Conservation (phyloP, 2,888 invertebrate species). For the Xanthia togata region DNA sequence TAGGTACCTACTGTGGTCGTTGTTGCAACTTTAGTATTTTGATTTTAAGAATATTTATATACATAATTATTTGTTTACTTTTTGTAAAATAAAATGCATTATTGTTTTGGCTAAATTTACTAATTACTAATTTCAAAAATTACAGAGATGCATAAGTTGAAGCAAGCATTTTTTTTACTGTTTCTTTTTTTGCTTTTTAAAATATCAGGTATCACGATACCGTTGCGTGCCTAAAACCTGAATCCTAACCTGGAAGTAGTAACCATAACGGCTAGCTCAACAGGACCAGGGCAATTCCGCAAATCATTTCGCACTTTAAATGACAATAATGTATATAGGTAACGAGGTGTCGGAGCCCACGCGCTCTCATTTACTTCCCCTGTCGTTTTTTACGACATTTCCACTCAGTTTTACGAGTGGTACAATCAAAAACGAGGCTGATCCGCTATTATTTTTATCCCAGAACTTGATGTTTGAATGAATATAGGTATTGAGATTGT, state of each 20-base stretch:
- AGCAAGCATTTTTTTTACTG: background rate
- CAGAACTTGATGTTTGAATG: background rate
- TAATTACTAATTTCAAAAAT: background rate
- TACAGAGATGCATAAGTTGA: too few species aligned
- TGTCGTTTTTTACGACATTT: slow-evolving; percentile 38
- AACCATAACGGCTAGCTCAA: background rate
- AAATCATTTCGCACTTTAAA: slow-evolving; percentile 53
- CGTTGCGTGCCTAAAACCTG: background rate
- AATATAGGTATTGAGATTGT: slow-evolving; percentile 4
- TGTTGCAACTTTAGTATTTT: background rate
- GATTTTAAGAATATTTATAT: background rate
- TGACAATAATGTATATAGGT: slow-evolving; percentile 44
- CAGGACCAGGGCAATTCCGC: slow-evolving; percentile 7
- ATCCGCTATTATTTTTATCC: slow-evolving; percentile 2
- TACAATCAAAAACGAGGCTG: slow-evolving; percentile 16
- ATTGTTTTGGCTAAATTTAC: background rate
- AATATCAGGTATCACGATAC: background rate
- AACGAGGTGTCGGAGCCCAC: slow-evolving; percentile 47
- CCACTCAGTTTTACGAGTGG: slow-evolving; percentile 30
- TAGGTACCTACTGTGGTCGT: background rate
- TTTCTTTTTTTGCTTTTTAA: background rate
- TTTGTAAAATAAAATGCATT: too few species aligned
- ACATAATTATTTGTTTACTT: too few species aligned
- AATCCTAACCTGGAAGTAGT: background rate
- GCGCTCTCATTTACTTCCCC: slow-evolving; percentile 28